Evolutionary conservation across 1,140 invertebrate species (phyloP).

Genomic region (Musca vetustissima): DNA sequence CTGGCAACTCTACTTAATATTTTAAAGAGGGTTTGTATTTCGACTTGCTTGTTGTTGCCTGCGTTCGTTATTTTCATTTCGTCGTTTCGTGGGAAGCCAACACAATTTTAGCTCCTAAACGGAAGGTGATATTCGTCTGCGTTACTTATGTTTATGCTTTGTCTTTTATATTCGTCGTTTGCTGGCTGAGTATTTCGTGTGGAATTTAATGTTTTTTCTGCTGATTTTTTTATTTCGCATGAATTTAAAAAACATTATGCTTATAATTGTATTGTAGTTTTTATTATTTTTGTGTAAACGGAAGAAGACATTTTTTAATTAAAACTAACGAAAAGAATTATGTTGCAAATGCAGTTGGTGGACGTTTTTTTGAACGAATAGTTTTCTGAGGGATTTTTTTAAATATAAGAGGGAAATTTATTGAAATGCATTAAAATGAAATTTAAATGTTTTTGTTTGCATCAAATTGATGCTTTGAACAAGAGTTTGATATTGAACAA

Average conservation of each 20-base stretch:
- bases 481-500: too few relatives aligned
- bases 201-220: neutral
- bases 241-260: neutral
- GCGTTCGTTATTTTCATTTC: neutral
- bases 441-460: too few relatives aligned
- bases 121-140: slow-evolving; percentile 8
- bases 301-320: slow-evolving; percentile 20
- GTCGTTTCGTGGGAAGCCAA: neutral
- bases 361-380: too few relatives aligned
- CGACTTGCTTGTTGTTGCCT: neutral
- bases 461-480: too few relatives aligned
- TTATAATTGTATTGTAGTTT: neutral
- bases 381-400: too few relatives aligned
- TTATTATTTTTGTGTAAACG: neutral
- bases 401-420: too few relatives aligned
- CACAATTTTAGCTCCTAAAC: slow-evolving; percentile 10
- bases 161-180: neutral
- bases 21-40: neutral
- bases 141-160: neutral
- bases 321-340: slow-evolving; percentile 12
- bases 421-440: too few relatives aligned
- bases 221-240: neutral
- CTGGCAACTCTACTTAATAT: too few relatives aligned
- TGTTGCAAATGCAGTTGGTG: neutral
- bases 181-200: too few relatives aligned